Conservation (phyloP, 2,113 vertebrate genomes). For the Chlamydotis undulata region DNA sequence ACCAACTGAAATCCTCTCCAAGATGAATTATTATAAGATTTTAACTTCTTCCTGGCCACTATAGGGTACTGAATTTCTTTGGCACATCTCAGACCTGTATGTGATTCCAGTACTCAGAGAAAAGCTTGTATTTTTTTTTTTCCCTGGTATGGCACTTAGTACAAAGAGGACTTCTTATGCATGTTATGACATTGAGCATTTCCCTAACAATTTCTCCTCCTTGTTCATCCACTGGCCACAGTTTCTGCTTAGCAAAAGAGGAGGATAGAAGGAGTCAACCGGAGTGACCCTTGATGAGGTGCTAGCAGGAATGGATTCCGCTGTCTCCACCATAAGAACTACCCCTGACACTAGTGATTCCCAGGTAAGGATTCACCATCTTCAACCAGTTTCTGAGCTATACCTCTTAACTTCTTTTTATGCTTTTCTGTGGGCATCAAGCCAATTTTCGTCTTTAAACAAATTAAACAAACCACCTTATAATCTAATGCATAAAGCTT, state of each 20-base stretch:
- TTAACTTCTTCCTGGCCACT: neutral
- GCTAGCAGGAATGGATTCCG: neutral
- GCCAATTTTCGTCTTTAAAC: neutral
- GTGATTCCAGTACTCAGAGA: no score
- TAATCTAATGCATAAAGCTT: neutral
- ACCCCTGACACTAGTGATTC: neutral
- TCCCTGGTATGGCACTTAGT: no score
- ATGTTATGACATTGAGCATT: no score
- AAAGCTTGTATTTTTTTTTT: no score
- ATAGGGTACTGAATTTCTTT: neutral
- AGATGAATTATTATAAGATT: neutral
- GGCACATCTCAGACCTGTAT: no score
- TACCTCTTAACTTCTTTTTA: neutral
- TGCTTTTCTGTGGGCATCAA: neutral
- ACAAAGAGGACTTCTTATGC: no score
- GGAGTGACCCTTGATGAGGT: neutral
- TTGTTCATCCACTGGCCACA: no score
- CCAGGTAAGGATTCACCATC: neutral
- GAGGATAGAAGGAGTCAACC: neutral
- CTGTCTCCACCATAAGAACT: neutral
- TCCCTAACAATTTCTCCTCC: no score
- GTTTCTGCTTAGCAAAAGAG: no score
- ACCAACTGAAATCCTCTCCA: neutral
- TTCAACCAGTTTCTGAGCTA: neutral
- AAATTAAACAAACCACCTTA: neutral